Evolutionary conservation across 1,140 invertebrate species (phyloP).

Genomic region (Conus ventricosus): DNA sequence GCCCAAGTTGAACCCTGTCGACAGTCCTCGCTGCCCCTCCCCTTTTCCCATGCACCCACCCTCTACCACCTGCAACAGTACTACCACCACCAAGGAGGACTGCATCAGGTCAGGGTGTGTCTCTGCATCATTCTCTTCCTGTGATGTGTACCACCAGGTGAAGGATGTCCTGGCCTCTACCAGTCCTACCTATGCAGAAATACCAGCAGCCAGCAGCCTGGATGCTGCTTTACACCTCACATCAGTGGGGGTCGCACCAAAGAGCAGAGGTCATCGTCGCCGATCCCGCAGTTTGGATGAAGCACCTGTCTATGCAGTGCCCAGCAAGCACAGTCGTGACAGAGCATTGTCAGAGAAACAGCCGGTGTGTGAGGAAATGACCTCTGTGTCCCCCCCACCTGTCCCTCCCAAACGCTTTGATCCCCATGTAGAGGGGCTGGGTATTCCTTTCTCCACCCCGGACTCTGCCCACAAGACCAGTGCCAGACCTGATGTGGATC

Average conservation of each 20-base stretch:
- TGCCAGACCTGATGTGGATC: neutral
- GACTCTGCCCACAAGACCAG: neutral
- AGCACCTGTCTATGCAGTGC: constrained; percentile 13
- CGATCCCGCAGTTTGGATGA: constrained; percentile 31
- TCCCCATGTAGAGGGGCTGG: constrained; percentile 13
- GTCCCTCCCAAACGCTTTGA: constrained; percentile 26
- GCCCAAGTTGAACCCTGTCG: constrained; percentile 13
- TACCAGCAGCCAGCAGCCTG: neutral
- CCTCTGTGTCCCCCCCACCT: constrained; percentile 4
- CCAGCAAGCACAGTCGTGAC: neutral
- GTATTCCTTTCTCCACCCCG: neutral
- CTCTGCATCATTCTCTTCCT: neutral
- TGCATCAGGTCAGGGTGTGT: neutral
- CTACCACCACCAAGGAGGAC: neutral
- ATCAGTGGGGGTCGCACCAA: neutral
- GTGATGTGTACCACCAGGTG: neutral
- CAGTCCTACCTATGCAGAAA: neutral
- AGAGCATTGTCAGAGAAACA: neutral
- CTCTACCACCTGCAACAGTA: neutral
- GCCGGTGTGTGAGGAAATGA: neutral
- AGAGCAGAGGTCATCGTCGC: constrained; percentile 1
- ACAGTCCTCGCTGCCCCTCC: constrained; percentile 21
- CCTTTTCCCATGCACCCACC: neutral
- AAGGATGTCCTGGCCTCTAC: neutral
- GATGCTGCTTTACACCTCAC: neutral